These are phyloP conservation scores for Rhynchomys soricoides DNA, from an alignment of 2,113 vertebrate genomes.

Conservation along the genomic window DNA sequence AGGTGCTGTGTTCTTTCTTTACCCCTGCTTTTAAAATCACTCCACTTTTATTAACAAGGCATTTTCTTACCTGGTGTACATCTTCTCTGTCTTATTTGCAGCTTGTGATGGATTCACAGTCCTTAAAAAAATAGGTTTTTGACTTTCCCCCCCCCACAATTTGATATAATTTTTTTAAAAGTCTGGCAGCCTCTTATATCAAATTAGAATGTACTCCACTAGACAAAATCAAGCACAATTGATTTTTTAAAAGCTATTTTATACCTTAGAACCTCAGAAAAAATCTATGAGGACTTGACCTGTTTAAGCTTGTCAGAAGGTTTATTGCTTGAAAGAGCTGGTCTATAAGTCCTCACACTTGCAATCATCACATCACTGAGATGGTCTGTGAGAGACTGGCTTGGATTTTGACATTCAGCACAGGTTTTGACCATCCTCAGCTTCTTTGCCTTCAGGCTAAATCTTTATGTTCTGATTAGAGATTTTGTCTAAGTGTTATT, in stretches of 20 bases:
- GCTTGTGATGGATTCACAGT: background rate
- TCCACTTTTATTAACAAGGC: background rate
- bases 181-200: background rate
- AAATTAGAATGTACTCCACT: background rate
- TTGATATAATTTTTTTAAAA: conserved; percentile 30
- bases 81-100: background rate
- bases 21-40: background rate
- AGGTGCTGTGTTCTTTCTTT: background rate
- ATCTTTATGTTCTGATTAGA: background rate
- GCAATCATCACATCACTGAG: background rate
- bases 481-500: background rate
- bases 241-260: conserved; percentile 14
- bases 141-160: background rate
- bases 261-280: background rate
- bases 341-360: background rate
- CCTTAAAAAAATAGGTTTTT: background rate
- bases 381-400: background rate
- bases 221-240: conserved; percentile 1
- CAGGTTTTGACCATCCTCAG: background rate
- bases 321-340: background rate
- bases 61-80: background rate
- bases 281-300: background rate
- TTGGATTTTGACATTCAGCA: background rate
- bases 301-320: background rate
- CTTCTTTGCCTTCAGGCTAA: background rate